phyloP scores from a whole-genome alignment of 2,888 invertebrate species.

The Apamea sordens region DNA sequence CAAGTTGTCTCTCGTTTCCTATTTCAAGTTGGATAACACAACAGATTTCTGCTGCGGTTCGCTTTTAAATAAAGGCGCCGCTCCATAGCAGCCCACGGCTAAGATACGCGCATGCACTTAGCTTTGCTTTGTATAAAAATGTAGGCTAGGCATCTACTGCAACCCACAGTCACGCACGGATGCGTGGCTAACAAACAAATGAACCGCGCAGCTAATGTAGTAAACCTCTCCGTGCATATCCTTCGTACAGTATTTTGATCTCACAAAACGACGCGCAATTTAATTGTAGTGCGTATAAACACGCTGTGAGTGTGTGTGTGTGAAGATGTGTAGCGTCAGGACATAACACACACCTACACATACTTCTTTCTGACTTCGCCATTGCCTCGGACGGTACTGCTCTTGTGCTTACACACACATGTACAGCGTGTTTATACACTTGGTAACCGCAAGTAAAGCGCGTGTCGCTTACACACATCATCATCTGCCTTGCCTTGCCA shows the following conservation, averaged over 20 bases:
- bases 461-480: no score
- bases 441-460: neutral
- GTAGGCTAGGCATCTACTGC: neutral
- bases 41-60: constrained; percentile 57
- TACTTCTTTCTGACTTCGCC: neutral
- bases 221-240: neutral
- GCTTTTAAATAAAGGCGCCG: constrained; percentile 48
- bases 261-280: neutral
- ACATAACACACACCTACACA: no score
- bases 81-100: neutral
- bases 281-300: no score
- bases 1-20: constrained; percentile 65
- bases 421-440: neutral
- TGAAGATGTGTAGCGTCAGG: neutral
- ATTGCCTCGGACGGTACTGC: neutral
- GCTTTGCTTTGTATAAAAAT: neutral
- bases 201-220: neutral
- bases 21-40: constrained; percentile 63
- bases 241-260: no score
- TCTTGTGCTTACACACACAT: neutral
- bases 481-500: no score
- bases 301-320: neutral
- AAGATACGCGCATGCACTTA: neutral
- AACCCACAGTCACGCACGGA: neutral
- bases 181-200: neutral